Conservation (phyloP, 1,140 invertebrate genomes). For the Scaptomyza pallida region DNA sequence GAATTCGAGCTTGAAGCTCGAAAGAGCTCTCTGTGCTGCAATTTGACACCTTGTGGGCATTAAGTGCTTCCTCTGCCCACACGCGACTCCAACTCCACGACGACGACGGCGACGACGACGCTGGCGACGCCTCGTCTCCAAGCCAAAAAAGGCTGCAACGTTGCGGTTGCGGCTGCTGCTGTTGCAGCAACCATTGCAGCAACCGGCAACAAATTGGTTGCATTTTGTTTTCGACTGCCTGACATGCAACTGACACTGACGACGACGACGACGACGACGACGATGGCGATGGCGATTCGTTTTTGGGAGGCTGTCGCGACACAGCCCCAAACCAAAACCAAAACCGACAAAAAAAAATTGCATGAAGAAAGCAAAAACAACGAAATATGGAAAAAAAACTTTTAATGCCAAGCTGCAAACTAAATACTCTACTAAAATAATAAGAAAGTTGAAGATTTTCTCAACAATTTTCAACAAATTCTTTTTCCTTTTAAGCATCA, state of each 20-base stretch:
- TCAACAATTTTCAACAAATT: too few relatives aligned
- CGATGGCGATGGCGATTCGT: slow-evolving; percentile 25
- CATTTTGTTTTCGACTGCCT: slow-evolving; percentile 68
- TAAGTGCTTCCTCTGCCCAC: slow-evolving; percentile 83
- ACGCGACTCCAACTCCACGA: slow-evolving; percentile 29
- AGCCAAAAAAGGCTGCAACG: slow-evolving; percentile 58
- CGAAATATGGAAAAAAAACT: background rate
- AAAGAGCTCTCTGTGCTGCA: slow-evolving; percentile 66
- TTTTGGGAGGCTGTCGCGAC: slow-evolving; percentile 59
- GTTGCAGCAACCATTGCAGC: too few relatives aligned
- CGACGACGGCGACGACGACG: slow-evolving; percentile 17
- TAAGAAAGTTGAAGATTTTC: too few relatives aligned
- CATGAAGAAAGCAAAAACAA: slow-evolving; percentile 20
- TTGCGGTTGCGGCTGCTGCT: too few relatives aligned
- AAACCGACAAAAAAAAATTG: background rate
- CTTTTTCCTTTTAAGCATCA: too few relatives aligned
- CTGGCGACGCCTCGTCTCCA: slow-evolving; percentile 65
- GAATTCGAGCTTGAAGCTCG: slow-evolving; percentile 21
- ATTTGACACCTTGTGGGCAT: slow-evolving; percentile 84
- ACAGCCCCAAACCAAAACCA: slow-evolving; percentile 19
- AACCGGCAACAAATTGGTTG: slow-evolving; percentile 78
- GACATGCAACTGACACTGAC: slow-evolving; percentile 75
- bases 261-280: slow-evolving; percentile 20
- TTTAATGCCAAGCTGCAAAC: slow-evolving; percentile 4
- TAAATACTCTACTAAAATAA: background rate